Evolutionary conservation across 2,113 vertebrate genomes (phyloP), one percentile per base, ranked within the genome.

Genomic region (Melospiza georgiana): DNA sequence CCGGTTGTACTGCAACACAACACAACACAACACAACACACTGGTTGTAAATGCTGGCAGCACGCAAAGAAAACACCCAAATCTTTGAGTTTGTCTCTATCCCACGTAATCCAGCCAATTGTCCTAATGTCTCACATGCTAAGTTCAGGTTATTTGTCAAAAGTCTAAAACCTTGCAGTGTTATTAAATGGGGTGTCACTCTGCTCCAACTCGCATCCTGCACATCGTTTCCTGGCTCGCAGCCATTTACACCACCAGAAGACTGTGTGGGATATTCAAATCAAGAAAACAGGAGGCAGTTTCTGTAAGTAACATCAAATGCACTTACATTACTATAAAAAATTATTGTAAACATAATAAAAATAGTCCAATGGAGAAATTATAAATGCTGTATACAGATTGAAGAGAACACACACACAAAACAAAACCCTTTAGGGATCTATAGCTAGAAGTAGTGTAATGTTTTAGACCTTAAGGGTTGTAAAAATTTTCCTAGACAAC

Each of bases 1-100:
- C 10, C 99, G 98, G 65, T 97, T 97, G 87, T 99, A 99, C 99
- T 99, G n/a, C 49, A 76, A 92, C 5, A n/a, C 9, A 82, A 54
- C 12, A 49, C 30, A 84, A 54, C 12, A 49, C 30, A 84, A 57
- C 19, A 52, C 30, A 84, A 54, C 16, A 48, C 30, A 72, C 14
- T 2, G 11, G 4, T 3, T 27, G 81, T 82, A 86, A 46, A 66
- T 88, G 72, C 28, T 2, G 49, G 43, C 4, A 63, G 59, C 20
- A 35, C 0, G 3, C n/a, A 51, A 25, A 43, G 17, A 11, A 33
- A 43, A 9, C 1, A 5, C 33, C 27, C 16, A 35, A 15, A 76
- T 21, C 9, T 46, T 43, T 30, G 14, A 66, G 10, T 46, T 39
- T 66, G 16, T 51, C 17, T 51, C 39, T 24, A 31, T 28, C 15